Evolutionary conservation across 2,797 vertebrate species (phyloP), one percentile per base, ranked within the genome.

Genomic region (Macropodus opercularis): DNA sequence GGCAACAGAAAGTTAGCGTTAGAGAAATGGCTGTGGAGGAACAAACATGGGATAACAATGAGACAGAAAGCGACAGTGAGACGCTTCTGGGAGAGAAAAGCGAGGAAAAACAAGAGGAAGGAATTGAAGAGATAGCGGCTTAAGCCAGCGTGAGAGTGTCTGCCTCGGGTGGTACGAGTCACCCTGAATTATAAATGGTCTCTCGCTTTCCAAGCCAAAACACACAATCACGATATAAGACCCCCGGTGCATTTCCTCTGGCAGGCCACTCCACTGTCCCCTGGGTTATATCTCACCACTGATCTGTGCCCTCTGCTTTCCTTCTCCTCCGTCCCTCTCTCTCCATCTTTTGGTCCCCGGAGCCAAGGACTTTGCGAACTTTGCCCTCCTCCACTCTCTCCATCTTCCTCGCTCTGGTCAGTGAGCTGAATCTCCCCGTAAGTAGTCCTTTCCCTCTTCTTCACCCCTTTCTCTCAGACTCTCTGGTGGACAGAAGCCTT

Each of bases 171-270:
- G 68, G 73, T 80, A 83, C 82, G 80, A 84, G 86, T 89, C 85
- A 85, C 74, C 81, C 85, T 85, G 81, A 87, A 89, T 89, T 87
- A 87, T 88, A 89, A 87, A 87, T 87, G 85, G 74, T 87, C 75
- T 88, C 79, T 84, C 80, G 81, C 83, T 86, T 89, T 83, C 75
- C 75, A 63, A 85, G 83, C 78, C 79, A 86, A 87, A 89, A 85
- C 82, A 85, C 82, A 87, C 80, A 80, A 76, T 65, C 69, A 77
- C 64, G 81, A 74, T 78, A 85, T 84, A 83, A 89, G 86, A 85
- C 78, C 80, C 85, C 76, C 76, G 77, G 85, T 88, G 79, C 79
- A 81, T 86, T 86, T 80, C 75, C 69, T 85, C 69, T 86, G 82
- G 80, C 88, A 86, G 81, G 80, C 80, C 77, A 80, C 74, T 83